Base-by-base conservation (phyloP, 2,113 vertebrate genomes). In the Hiodon alosoides region DNA sequence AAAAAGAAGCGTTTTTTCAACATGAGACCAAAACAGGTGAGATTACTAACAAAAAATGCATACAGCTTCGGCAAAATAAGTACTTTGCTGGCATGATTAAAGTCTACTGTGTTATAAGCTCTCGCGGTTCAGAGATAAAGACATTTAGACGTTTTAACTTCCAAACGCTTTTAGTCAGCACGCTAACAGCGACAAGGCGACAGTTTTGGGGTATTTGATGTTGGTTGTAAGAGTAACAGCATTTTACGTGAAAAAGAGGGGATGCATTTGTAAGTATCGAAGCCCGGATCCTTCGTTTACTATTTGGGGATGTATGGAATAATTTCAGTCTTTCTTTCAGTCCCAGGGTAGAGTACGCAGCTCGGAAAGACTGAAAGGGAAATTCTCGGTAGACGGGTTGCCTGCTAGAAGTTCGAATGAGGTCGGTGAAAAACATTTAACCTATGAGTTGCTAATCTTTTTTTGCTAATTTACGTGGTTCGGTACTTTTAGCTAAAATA, bases 341-440 rank as follows among this genome's bases (percentile, higher is more conserved):
- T 82, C 85, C 80, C 75, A 85, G 9, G 81, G 80, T 70, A 83
- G 79, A 71, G 83, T 83, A 47, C 81, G 82, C 7, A 77, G 84
- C 47, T 79, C 89, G 6, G 89, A 84, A 0, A 81, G 86, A 67
- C 90, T 87, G 52, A 87, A 88, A 75, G 84, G 87, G 84, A 90
- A 86, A 51, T 85, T 61, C 51, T 77, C 51, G 50, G 69, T 79
- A 7, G 0, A 13, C 72, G 47, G 47, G 52, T 0, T 31, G 50
- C 52, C 78, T 74, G 79, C 72, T 71, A 87, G 67, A 79, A 53
- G 66, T 82, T 77, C 83, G 82, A 77, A 72, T 76, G 85, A 87
- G 90, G 88, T 91, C 72, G 67, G 70, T 69, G 71, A 65, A 67
- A n/a, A 14, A 31, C 31, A 31, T 31, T 31, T 31, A 31, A 31